Conservation (phyloP, 2,113 vertebrate genomes). For the Rhabdomys dilectus region DNA sequence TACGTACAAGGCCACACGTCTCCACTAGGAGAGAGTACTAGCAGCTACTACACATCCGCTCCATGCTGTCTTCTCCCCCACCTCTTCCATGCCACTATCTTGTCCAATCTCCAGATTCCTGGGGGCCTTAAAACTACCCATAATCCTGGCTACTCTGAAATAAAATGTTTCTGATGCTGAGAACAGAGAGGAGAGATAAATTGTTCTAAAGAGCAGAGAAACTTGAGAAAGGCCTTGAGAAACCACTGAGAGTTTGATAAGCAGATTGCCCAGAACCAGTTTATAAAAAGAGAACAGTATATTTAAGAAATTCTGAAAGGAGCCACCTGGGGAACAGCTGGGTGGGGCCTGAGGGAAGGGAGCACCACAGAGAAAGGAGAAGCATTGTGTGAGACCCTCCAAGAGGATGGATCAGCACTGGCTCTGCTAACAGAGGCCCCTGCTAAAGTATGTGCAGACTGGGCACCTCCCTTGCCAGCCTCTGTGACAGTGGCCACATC, state of each 20-base stretch:
- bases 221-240: neutral
- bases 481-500: neutral
- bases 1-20: neutral
- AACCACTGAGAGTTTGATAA: neutral
- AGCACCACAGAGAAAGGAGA: neutral
- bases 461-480: neutral
- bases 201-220: neutral
- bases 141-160: neutral
- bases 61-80: fast-evolving
- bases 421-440: neutral
- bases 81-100: neutral
- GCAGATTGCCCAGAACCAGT: neutral
- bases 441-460: neutral
- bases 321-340: neutral
- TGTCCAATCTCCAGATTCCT: neutral
- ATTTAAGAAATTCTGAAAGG: neutral
- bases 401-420: neutral
- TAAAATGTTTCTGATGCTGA: neutral
- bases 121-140: neutral
- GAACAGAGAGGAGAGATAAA: neutral
- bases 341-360: neutral
- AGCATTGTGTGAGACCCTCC: fast-evolving
- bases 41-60: neutral
- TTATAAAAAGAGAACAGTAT: neutral
- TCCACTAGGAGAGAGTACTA: neutral